Base-by-base conservation (phyloP, 2,113 vertebrate genomes). In the Sturnus vulgaris region DNA sequence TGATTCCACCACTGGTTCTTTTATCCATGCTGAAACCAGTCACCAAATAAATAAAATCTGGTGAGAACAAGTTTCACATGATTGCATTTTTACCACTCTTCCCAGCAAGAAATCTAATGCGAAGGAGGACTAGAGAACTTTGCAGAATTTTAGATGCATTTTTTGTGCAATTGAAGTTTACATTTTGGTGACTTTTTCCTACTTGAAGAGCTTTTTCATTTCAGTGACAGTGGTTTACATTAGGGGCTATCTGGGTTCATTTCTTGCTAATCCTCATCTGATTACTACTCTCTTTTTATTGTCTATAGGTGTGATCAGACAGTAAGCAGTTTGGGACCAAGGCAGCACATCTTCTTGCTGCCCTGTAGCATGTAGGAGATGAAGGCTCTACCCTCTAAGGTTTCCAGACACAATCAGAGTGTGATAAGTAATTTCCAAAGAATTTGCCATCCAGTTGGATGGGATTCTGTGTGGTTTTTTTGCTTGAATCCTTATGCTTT, bases 291-390 rank as follows among this genome's bases (percentile, higher is more conserved):
- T 73, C 8, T n/a, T 87, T 57, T 57, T 24, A 22, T 22, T 33
- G 10, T 27, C 33, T 31, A 15, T 21, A 59, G 31, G 15, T 31
- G 53, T 28, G 22, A 79, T 28, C 19, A 16, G 25, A 44, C 24
- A 0, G 0, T 27, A 23, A 82, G 46, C 40, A 49, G 52, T 15
- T 15, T 61, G 16, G 52, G 28, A 57, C 8, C 10, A 46, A 30
- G 9, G n/a, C 31, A 82, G 20, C 11, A 8, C 12, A 14, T 25
- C 23, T 79, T 14, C 35, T 60, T 0, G 0, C 35, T 53, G 22
- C 21, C 55, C 39, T 39, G 4, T 2, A 77, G 39, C 15, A 49
- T 0, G 0, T 7, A 60, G 6, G 11, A 60, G 12, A n/a, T 19
- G 33, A 60, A 68, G 35, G 46, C 7, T 52, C 61, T 40, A 17